These are phyloP conservation scores for Diarsia brunnea DNA, from an alignment of 2,888 invertebrate genomes.

Conservation along the genomic window DNA sequence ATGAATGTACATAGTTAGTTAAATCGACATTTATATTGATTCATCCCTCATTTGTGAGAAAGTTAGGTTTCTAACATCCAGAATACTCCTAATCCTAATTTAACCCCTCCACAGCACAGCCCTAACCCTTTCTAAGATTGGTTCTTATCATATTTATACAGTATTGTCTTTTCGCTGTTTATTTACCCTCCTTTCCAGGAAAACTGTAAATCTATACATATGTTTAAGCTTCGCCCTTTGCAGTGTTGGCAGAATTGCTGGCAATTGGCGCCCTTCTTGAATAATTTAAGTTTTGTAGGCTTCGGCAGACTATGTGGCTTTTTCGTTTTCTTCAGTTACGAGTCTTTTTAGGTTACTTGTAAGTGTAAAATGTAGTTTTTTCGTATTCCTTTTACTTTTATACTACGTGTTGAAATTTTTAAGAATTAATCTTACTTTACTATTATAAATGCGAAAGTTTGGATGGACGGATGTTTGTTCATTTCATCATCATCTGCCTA, in stretches of 20 bases:
- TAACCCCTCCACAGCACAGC: constrained; percentile 26
- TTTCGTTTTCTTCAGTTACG: background rate
- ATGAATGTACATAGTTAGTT: too few relatives aligned
- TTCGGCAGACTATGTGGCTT: constrained; percentile 11
- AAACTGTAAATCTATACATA: constrained; percentile 64
- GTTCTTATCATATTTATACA: constrained; percentile 69
- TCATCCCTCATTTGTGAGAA: background rate
- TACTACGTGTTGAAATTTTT: background rate
- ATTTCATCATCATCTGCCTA: too few relatives aligned
- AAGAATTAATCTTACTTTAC: too few relatives aligned
- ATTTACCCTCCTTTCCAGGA: constrained; percentile 54
- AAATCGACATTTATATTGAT: too few relatives aligned
- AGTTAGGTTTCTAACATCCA: background rate
- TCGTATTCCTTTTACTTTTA: background rate
- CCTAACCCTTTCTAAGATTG: constrained; percentile 59
- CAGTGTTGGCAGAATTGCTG: constrained; percentile 32
- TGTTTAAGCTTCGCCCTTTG: constrained; percentile 39
- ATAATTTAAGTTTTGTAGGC: constrained; percentile 47
- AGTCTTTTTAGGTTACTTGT: background rate
- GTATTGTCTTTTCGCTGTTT: constrained; percentile 62
- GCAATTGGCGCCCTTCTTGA: constrained; percentile 49
- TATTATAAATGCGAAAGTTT: background rate
- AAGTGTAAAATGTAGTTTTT: background rate
- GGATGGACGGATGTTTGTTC: background rate
- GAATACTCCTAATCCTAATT: constrained; percentile 1